These are phyloP conservation scores for Charina bottae DNA, from an alignment of 2,113 vertebrate genomes.

Conservation along the genomic window DNA sequence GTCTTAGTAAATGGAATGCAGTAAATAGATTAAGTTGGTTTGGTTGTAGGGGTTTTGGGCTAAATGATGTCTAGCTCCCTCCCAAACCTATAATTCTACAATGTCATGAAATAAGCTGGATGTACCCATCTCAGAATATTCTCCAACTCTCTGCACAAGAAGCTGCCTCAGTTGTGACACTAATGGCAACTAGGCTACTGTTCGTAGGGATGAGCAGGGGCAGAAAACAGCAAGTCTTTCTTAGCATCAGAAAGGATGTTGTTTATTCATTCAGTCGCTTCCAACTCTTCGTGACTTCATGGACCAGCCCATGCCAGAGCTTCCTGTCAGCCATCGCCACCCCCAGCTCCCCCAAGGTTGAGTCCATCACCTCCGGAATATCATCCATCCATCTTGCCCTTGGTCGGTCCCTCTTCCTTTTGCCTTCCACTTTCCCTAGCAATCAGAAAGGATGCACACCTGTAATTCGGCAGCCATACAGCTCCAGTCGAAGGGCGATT, in stretches of 20 bases:
- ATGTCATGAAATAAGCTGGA: not conserved
- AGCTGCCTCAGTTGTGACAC: not conserved
- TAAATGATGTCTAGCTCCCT: not conserved
- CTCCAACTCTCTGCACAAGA: not conserved
- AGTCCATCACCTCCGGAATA: too few species aligned
- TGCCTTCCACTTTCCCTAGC: too few species aligned
- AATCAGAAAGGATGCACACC: constrained; percentile 73
- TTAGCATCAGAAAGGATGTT: not conserved
- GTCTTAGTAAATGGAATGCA: not conserved
- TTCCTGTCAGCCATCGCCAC: too few species aligned
- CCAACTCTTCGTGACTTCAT: too few species aligned
- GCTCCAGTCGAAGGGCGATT: constrained; percentile 91
- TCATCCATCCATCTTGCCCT: too few species aligned
- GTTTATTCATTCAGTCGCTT: too few species aligned
- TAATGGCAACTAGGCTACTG: not conserved
- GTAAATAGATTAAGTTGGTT: not conserved
- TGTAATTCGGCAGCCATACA: constrained; percentile 95
- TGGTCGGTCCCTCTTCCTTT: too few species aligned
- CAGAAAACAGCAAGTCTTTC: not conserved
- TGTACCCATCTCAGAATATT: too few species aligned
- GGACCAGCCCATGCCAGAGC: too few species aligned
- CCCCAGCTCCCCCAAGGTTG: too few species aligned
- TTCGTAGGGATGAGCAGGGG: not conserved
- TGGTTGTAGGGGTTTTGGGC: not conserved
- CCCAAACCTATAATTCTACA: not conserved